Conservation (phyloP, 2,797 vertebrate genomes). For the Morelia viridis region DNA sequence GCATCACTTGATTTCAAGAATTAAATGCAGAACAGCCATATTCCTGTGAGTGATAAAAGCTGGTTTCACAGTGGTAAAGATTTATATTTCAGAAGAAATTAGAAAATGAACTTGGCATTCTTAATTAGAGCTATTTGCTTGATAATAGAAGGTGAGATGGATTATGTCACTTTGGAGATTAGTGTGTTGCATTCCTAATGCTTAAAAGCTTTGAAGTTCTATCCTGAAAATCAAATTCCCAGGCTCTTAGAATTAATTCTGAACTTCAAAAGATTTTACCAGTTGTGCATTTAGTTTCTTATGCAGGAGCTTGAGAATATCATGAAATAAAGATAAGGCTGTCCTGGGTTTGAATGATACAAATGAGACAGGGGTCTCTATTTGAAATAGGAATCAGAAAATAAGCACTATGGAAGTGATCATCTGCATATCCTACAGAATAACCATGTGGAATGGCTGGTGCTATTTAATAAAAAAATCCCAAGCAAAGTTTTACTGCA, state of each 20-base stretch:
- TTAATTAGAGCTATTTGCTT: background rate
- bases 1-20: background rate
- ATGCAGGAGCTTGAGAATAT: conserved; percentile 29
- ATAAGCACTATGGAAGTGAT: conserved; percentile 40
- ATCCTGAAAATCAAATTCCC: conserved; percentile 6
- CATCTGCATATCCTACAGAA: conserved; percentile 50
- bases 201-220: conserved; percentile 5
- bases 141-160: background rate
- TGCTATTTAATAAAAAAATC: conserved; percentile 34
- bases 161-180: conserved; percentile 2
- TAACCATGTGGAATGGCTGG: conserved; percentile 43
- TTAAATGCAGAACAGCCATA: conserved; percentile 14
- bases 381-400: conserved; percentile 48
- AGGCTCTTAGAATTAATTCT: background rate
- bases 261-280: background rate
- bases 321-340: conserved; percentile 43
- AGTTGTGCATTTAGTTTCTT: background rate
- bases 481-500: conserved; percentile 39
- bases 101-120: conserved; percentile 20
- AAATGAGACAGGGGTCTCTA: conserved; percentile 45
- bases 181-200: background rate
- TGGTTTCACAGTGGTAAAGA: conserved; percentile 18
- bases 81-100: conserved; percentile 20
- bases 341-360: conserved; percentile 40
- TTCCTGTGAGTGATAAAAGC: background rate